A percentile compares a stretch with the other conserved stretches of the same genome.
Conservation (phyloP, 2,797 vertebrate species). For the Muscicapa comitata region DNA sequence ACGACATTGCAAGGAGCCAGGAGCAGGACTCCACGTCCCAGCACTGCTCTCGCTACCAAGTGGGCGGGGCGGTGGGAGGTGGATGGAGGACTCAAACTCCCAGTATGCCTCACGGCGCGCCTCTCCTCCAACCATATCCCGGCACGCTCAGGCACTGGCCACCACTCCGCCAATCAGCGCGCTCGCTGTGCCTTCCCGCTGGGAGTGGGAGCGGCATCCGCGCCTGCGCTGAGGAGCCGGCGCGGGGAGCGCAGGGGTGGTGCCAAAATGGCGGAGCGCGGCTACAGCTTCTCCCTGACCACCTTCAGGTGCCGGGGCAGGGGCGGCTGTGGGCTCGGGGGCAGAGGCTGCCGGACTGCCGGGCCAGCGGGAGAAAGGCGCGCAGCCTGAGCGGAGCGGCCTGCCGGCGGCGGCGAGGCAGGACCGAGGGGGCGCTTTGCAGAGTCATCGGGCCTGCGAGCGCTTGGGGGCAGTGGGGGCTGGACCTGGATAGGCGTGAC, state of each 20-base stretch:
- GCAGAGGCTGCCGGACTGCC: accelerated
- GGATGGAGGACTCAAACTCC: not conserved
- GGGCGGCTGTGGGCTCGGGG: accelerated
- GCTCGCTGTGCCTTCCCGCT: not conserved
- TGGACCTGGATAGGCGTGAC: too few species aligned
- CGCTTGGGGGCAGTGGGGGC: not conserved
- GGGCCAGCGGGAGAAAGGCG: accelerated
- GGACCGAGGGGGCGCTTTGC: not conserved
- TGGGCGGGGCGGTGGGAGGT: accelerated
- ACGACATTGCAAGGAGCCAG: accelerated
- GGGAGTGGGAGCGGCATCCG: not conserved
- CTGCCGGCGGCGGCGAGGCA: accelerated
- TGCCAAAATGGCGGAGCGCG: conserved; percentile 91
- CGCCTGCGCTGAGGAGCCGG: not conserved
- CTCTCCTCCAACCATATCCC: not conserved
- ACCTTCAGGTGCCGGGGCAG: conserved; percentile 87
- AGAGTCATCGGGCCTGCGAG: conserved; percentile 22
- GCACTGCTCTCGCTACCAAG: accelerated
- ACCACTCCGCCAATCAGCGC: not conserved
- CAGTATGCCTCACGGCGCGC: accelerated
- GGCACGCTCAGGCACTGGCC: accelerated
- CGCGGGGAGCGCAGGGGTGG: not conserved
- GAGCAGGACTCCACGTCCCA: not conserved
- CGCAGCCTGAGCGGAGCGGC: accelerated
- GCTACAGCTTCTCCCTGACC: conserved; percentile 96